phyloP scores from a whole-genome alignment of 2,888 invertebrate species.

The Dynastes tityus region DNA sequence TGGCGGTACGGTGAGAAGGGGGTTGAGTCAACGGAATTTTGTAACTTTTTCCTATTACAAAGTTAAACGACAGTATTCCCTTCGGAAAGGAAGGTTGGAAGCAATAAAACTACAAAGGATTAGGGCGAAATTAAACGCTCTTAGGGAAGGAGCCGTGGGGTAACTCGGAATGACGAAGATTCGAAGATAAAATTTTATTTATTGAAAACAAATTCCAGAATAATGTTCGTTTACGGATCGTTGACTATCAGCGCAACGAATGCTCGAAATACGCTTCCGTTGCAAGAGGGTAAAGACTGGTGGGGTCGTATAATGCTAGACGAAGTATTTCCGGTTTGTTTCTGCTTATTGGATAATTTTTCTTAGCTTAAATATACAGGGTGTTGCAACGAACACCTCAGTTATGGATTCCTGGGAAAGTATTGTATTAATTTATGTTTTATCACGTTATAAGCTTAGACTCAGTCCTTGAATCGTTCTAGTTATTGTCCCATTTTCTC shows the following conservation, averaged over 20 bases:
- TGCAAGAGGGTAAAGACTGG: conserved; percentile 35
- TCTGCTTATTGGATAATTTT: not conserved
- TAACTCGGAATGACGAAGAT: not conserved
- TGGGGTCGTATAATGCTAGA: not conserved
- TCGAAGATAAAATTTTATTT: conserved; percentile 52
- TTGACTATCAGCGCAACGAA: conserved; percentile 56
- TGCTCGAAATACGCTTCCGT: conserved; percentile 55
- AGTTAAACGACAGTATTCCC: conserved; percentile 3
- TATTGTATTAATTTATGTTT: not conserved
- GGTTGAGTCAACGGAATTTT: not conserved
- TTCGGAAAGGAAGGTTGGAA: not conserved
- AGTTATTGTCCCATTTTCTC: no score
- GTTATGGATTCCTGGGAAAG: not conserved
- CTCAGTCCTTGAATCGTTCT: no score
- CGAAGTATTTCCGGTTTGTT: not conserved
- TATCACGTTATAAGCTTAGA: no score
- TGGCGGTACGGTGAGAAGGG: not conserved
- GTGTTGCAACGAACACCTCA: not conserved
- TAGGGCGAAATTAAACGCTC: conserved; percentile 18
- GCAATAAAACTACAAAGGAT: conserved; percentile 29
- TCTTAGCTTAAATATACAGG: not conserved
- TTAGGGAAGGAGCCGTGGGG: not conserved
- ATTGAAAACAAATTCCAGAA: conserved; percentile 56
- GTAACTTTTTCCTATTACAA: conserved; percentile 24
- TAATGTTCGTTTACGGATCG: conserved; percentile 56